A percentile compares a stretch with the other conserved stretches of the same genome.
Evolutionary conservation across 2,797 vertebrate species (phyloP).

Genomic region (Mastacembelus armatus): DNA sequence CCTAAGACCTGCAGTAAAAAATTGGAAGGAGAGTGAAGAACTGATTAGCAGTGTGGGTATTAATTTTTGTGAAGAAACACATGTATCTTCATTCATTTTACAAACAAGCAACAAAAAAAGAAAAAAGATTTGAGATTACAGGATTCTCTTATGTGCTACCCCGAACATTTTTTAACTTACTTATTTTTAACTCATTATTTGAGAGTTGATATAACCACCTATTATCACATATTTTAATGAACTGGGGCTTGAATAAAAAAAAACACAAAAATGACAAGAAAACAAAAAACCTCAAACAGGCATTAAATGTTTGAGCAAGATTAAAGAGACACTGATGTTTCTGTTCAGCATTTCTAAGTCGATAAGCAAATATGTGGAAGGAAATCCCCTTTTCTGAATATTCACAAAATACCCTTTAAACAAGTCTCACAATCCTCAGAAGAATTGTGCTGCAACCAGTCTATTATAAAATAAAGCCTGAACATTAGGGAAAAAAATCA

Average conservation of each 20-base stretch:
- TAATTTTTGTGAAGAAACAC: not conserved
- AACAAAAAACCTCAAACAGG: conserved; percentile 3
- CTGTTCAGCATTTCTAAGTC: conserved; percentile 26
- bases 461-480: conserved; percentile 8
- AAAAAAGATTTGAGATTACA: not conserved
- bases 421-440: conserved; percentile 3
- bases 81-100: not conserved
- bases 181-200: not conserved
- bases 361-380: conserved; percentile 11
- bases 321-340: conserved; percentile 4
- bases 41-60: not conserved
- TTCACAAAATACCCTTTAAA: conserved; percentile 21
- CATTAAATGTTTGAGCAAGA: conserved; percentile 16
- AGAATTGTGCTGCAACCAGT: conserved; percentile 4
- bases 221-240: conserved; percentile 2
- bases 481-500: conserved; percentile 5
- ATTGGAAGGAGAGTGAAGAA: not conserved
- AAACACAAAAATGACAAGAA: too few relatives aligned
- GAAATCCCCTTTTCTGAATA: conserved; percentile 22
- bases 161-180: conserved; percentile 11
- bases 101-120: not conserved
- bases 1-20: not conserved
- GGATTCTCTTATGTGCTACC: not conserved
- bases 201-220: conserved; percentile 2
- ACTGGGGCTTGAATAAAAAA: not conserved